phyloP scores from a whole-genome alignment of 2,888 invertebrate species.

The Lepetodrilus schrolli region DNA sequence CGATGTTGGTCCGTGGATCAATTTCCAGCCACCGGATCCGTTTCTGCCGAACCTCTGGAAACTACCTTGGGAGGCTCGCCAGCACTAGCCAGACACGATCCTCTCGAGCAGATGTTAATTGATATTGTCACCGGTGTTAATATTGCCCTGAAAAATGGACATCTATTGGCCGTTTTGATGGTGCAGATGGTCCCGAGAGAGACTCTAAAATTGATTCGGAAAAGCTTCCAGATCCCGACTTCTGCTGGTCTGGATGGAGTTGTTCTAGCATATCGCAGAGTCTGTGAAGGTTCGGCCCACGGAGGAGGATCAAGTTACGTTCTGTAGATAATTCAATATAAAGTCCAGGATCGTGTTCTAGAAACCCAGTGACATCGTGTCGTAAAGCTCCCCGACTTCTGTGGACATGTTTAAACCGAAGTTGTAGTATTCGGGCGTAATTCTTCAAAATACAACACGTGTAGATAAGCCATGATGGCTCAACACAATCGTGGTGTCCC shows the following conservation, averaged over 20 bases:
- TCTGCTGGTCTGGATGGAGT: not conserved
- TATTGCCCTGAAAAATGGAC: slow-evolving; percentile 22
- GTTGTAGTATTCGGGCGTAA: too few relatives aligned
- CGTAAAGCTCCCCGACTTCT: too few relatives aligned
- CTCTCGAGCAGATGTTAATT: slow-evolving; percentile 20
- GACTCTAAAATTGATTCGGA: slow-evolving; percentile 5
- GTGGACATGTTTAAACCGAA: too few relatives aligned
- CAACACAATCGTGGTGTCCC: too few relatives aligned
- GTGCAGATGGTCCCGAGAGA: not conserved
- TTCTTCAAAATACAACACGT: too few relatives aligned
- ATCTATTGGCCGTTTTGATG: slow-evolving; percentile 21
- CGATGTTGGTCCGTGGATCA: not conserved
- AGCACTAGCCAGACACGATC: not conserved
- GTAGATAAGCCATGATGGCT: too few relatives aligned
- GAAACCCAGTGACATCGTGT: too few relatives aligned
- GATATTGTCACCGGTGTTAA: slow-evolving; percentile 28
- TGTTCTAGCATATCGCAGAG: slow-evolving; percentile 10
- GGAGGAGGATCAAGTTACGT: not conserved
- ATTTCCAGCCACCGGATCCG: slow-evolving; percentile 1
- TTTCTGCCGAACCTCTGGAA: not conserved
- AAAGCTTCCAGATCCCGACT: slow-evolving; percentile 4
- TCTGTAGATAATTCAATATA: not conserved
- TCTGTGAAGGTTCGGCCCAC: not conserved
- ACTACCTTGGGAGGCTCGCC: not conserved
- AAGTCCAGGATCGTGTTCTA: too few relatives aligned